Conservation (phyloP, 2,888 invertebrate genomes). For the Amphimallon solstitiale region DNA sequence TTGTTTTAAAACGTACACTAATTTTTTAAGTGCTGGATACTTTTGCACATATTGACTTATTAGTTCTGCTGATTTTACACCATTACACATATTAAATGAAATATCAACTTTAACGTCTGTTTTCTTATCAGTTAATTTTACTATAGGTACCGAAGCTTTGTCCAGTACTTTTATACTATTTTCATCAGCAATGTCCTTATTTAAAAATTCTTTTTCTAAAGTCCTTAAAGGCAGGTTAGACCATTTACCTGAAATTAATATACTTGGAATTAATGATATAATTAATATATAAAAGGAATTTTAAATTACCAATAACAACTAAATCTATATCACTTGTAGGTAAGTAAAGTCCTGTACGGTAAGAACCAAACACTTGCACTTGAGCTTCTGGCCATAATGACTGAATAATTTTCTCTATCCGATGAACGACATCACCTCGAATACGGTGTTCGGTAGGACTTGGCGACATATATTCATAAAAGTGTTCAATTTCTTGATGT, state of each 20-base stretch:
- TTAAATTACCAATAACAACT: conserved; percentile 70
- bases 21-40: conserved; percentile 90
- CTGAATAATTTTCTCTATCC: conserved; percentile 88
- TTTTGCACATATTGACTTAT: conserved; percentile 90
- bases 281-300: conserved; percentile 16
- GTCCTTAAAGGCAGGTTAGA: conserved; percentile 90
- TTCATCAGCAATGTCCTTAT: conserved; percentile 89
- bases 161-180: conserved; percentile 94
- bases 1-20: conserved; percentile 98
- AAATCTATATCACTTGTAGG: conserved; percentile 88
- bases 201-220: conserved; percentile 88
- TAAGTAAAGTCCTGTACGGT: conserved; percentile 95
- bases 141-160: conserved; percentile 98
- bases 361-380: conserved; percentile 98
- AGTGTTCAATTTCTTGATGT: conserved; percentile 97
- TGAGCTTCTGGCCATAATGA: conserved; percentile 92
- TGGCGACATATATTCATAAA: conserved; percentile 94
- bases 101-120: conserved; percentile 95
- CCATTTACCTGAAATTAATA: conserved; percentile 77
- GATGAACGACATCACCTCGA: conserved; percentile 86
- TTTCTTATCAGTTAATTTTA: conserved; percentile 92
- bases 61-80: conserved; percentile 95
- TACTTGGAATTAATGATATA: background rate
- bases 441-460: conserved; percentile 91
- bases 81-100: conserved; percentile 99